phyloP scores from a whole-genome alignment of 2,113 vertebrate genomes.

The Perognathus longimembris region DNA sequence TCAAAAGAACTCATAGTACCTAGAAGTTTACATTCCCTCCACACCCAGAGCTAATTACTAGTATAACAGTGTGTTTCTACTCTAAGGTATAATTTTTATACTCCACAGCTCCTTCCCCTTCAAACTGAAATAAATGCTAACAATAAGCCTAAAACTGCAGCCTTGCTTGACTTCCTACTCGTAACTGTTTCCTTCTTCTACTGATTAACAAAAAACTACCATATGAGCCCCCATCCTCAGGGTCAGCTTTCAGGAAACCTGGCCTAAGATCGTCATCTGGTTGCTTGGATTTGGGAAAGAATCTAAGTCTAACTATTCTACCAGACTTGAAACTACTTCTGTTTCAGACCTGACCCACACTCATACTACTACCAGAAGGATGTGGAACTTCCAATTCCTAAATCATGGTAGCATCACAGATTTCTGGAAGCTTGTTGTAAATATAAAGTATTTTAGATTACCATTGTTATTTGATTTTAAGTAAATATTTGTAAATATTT shows the following conservation, averaged over 20 bases:
- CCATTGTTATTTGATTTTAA: slow-evolving; percentile 43
- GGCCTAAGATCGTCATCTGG: not conserved
- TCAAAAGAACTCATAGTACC: not conserved
- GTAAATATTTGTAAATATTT: slow-evolving; percentile 14
- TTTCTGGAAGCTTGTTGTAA: not conserved
- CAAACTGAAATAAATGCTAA: not conserved
- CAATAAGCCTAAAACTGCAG: not conserved
- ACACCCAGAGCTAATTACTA: not conserved
- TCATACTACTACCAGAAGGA: not conserved
- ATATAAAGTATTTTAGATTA: not conserved
- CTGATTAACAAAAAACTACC: not conserved
- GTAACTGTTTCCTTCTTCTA: not conserved
- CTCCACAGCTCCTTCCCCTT: not conserved
- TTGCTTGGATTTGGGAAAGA: slow-evolving; percentile 1
- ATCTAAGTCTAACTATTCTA: not conserved
- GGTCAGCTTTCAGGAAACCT: not conserved
- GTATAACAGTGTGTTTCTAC: not conserved
- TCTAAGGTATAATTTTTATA: not conserved
- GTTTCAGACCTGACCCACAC: not conserved
- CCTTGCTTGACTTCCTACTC: not conserved
- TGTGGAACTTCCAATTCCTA: not conserved
- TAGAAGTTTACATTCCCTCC: not conserved
- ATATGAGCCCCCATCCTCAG: not conserved
- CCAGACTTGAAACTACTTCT: slow-evolving; percentile 37
- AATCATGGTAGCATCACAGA: not conserved